A percentile compares a stretch with the other conserved stretches of the same genome.
Conservation (phyloP, 1,140 invertebrate species). For the Ericerus pela region DNA sequence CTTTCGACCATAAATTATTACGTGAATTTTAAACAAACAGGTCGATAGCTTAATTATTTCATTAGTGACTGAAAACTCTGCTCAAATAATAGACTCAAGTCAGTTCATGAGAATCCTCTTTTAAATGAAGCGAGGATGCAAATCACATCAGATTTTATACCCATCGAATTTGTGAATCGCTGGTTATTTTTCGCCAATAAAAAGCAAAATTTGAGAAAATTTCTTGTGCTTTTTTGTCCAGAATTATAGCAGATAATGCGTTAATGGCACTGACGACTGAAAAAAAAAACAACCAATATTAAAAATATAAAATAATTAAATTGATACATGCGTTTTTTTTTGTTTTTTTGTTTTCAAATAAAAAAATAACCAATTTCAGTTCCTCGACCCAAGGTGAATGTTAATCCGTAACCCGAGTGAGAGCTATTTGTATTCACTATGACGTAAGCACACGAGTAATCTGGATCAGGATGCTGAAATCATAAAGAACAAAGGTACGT, state of each 20-base stretch:
- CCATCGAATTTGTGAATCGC: slow-evolving; percentile 81
- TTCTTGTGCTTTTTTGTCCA: slow-evolving; percentile 28
- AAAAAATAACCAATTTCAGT: slow-evolving; percentile 55
- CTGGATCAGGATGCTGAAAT: slow-evolving; percentile 67
- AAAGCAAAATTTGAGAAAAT: slow-evolving; percentile 37
- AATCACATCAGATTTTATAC: no score
- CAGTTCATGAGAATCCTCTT: no score
- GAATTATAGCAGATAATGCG: not conserved
- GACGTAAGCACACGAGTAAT: slow-evolving; percentile 83
- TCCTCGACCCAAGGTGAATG: slow-evolving; percentile 71
- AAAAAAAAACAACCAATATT: not conserved
- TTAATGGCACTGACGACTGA: not conserved
- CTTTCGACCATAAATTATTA: no score
- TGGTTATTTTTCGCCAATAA: slow-evolving; percentile 68
- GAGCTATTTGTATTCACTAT: slow-evolving; percentile 48
- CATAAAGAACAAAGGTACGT: slow-evolving; percentile 16
- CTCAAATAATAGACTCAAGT: no score
- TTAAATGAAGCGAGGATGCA: no score
- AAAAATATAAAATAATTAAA: no score
- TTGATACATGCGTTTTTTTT: no score
- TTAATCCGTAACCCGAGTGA: slow-evolving; percentile 57
- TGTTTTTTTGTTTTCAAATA: no score
- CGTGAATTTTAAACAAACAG: no score
- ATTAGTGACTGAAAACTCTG: no score
- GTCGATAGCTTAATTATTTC: no score